Evolutionary conservation across 2,797 vertebrate species (phyloP).

Genomic region (Gymnopithys bicolor): DNA sequence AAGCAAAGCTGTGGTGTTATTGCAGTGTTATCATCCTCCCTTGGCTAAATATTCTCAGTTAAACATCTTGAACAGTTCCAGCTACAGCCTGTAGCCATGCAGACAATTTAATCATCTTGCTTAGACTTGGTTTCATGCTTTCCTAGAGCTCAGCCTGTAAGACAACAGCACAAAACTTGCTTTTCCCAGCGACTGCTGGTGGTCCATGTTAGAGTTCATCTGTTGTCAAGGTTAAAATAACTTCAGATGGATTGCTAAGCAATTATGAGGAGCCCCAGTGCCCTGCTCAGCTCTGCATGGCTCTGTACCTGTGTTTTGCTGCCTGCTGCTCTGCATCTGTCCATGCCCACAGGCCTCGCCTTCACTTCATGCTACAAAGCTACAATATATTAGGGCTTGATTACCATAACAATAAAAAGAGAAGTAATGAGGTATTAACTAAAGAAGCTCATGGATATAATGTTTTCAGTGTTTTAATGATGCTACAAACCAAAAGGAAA

Average conservation of each 20-base stretch:
- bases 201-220: conserved; percentile 32
- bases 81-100: not conserved
- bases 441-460: conserved; percentile 57
- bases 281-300: conserved; percentile 56
- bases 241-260: conserved; percentile 73
- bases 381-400: conserved; percentile 53
- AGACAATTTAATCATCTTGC: not conserved
- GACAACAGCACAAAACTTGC: not conserved
- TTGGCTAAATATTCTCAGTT: not conserved
- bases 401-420: conserved; percentile 70
- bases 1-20: not conserved
- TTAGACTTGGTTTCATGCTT: not conserved
- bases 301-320: conserved; percentile 61
- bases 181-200: not conserved
- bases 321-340: conserved; percentile 73
- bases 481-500: conserved; percentile 33
- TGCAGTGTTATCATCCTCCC: not conserved
- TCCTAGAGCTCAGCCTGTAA: not conserved
- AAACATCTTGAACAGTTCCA: not conserved
- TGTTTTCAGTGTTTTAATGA: conserved; percentile 52
- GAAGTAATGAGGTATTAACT: conserved; percentile 67
- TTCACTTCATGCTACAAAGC: conserved; percentile 46
- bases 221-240: conserved; percentile 78
- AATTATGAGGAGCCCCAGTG: conserved; percentile 46
- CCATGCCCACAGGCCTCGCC: conserved; percentile 61